Evolutionary conservation across 1,140 invertebrate genomes (phyloP).

Genomic region (Luehdorfia chinensis): DNA sequence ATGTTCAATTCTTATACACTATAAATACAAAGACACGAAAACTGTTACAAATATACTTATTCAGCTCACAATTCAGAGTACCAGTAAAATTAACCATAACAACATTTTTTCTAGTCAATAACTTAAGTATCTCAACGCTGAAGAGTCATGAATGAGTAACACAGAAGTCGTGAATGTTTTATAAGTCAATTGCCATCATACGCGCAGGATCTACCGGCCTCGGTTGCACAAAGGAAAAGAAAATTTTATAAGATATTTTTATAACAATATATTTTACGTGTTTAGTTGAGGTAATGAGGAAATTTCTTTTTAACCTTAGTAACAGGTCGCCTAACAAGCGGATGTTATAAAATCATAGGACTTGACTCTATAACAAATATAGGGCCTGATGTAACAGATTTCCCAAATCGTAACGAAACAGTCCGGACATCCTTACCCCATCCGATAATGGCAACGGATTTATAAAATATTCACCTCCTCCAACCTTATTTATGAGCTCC

Average conservation of each 20-base stretch:
- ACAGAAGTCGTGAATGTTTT: constrained; percentile 56
- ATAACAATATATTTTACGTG: no score
- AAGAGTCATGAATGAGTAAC: constrained; percentile 59
- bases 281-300: no score
- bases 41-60: no score
- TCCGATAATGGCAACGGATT: constrained; percentile 55
- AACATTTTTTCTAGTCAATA: constrained; percentile 36
- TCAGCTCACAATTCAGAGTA: constrained; percentile 21
- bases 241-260: no score
- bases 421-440: constrained; percentile 52
- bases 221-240: constrained; percentile 21
- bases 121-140: constrained; percentile 27
- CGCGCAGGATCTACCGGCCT: constrained; percentile 24
- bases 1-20: no score
- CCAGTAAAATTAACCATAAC: constrained; percentile 21
- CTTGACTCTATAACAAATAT: constrained; percentile 22
- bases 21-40: no score
- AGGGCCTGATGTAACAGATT: constrained; percentile 38
- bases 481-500: constrained; percentile 58
- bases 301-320: no score
- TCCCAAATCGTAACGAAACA: constrained; percentile 37
- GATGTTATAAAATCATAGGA: no score
- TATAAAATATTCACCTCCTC: constrained; percentile 60
- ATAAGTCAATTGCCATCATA: constrained; percentile 46
- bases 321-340: no score